Conservation (phyloP, 1,140 invertebrate species). For the Leguminivora glycinivorella region DNA sequence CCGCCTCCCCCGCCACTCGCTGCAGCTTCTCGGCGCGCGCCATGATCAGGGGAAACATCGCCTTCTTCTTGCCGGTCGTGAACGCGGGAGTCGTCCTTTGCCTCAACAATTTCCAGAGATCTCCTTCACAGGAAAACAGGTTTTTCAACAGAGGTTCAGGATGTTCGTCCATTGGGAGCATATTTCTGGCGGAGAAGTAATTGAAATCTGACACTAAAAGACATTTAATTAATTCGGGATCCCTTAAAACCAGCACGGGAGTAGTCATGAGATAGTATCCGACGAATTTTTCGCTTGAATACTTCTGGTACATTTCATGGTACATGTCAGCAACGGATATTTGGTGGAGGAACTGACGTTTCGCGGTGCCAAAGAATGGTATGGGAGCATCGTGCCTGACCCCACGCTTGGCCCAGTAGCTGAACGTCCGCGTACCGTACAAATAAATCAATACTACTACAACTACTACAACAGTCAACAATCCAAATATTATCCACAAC, state of each 20-base stretch:
- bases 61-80: constrained; percentile 62
- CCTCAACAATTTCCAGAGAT: constrained; percentile 46
- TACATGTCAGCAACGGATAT: constrained; percentile 31
- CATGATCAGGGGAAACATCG: constrained; percentile 49
- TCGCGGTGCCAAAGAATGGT: constrained; percentile 58
- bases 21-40: constrained; percentile 45
- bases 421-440: constrained; percentile 40
- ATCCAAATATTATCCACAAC: not conserved
- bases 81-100: constrained; percentile 59
- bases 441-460: constrained; percentile 9
- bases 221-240: not conserved
- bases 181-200: not conserved
- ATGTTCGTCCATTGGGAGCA: not conserved
- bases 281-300: constrained; percentile 40
- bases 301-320: constrained; percentile 38
- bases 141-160: not conserved
- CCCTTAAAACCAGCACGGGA: constrained; percentile 54
- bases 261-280: constrained; percentile 60
- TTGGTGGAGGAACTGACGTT: constrained; percentile 29
- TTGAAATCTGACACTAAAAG: not conserved
- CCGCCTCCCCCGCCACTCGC: constrained; percentile 39
- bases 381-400: constrained; percentile 54
- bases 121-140: constrained; percentile 18
- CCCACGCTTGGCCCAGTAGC: constrained; percentile 73
- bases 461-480: too few species aligned